Percentiles rank a stretch among this genome's conserved stretches.
These are phyloP conservation scores for Machimus atricapillus DNA, from an alignment of 2,888 invertebrate species.

Conservation along the genomic window DNA sequence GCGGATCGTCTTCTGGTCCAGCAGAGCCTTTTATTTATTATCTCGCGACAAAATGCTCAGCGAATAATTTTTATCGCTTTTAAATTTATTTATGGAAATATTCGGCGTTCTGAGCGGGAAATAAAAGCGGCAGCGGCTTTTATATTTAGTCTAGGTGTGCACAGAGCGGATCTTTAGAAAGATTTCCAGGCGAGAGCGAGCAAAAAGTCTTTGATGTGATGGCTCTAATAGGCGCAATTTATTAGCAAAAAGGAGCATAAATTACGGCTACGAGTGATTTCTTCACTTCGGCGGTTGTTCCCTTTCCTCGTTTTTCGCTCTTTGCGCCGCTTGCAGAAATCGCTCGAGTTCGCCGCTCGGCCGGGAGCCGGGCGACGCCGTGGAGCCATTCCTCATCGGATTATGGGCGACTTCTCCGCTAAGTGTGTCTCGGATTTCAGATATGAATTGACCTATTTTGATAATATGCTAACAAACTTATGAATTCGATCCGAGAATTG, in stretches of 20 bases:
- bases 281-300: background rate
- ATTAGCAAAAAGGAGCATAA: constrained; percentile 28
- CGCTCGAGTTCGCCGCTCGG: background rate
- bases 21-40: constrained; percentile 6
- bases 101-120: background rate
- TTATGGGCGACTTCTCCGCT: background rate
- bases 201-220: constrained; percentile 8
- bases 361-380: background rate
- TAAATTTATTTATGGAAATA: constrained; percentile 23
- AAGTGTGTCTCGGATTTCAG: background rate
- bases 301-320: background rate
- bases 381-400: background rate
- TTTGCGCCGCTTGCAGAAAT: background rate
- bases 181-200: background rate
- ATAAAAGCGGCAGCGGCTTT: background rate
- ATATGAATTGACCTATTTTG: constrained; percentile 11
- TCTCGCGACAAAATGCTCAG: constrained; percentile 18
- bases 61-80: constrained; percentile 33
- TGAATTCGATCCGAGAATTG: background rate
- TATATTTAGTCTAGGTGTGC: background rate
- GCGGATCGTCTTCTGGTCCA: background rate
- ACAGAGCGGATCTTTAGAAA: background rate
- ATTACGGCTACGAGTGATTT: background rate
- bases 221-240: constrained; percentile 23
- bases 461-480: constrained; percentile 1